phyloP scores from a whole-genome alignment of 1,140 invertebrate genomes.

The Megalonaias nervosa region DNA sequence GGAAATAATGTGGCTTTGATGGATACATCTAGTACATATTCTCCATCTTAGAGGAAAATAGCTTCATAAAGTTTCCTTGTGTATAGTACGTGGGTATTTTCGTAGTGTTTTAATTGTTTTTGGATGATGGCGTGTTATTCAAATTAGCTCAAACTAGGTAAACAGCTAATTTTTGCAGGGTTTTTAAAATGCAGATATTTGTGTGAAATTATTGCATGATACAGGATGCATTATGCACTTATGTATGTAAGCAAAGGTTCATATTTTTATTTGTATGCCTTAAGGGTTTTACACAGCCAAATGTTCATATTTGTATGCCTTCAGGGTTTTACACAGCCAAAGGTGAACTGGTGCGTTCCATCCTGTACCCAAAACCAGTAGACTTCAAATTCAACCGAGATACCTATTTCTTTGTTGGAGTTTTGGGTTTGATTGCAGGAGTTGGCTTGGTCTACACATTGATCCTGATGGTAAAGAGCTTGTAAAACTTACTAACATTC shows the following conservation, averaged over 20 bases:
- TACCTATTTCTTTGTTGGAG: constrained; percentile 90
- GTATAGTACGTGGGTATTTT: no score
- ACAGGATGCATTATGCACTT: not conserved
- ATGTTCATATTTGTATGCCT: constrained; percentile 12
- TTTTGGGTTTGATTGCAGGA: constrained; percentile 83
- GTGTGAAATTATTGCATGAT: not conserved
- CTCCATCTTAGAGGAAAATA: no score
- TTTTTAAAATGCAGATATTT: not conserved
- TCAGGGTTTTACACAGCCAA: constrained; percentile 89
- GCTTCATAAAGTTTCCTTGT: no score
- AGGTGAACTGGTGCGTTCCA: constrained; percentile 90
- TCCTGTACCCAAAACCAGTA: constrained; percentile 92
- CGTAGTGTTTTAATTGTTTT: no score
- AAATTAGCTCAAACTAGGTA: not conserved
- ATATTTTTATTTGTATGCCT: constrained; percentile 7
- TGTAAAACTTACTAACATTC: not conserved
- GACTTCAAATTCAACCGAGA: constrained; percentile 95
- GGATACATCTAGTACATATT: no score
- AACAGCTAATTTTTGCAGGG: not conserved
- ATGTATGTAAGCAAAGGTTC: not conserved
- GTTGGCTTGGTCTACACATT: constrained; percentile 89
- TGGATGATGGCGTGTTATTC: no score
- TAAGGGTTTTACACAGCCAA: constrained; percentile 87
- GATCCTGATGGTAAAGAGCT: constrained; percentile 80
- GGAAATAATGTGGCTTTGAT: no score